Base-by-base conservation (phyloP, 2,888 invertebrate species). In the Drosophila merina region DNA sequence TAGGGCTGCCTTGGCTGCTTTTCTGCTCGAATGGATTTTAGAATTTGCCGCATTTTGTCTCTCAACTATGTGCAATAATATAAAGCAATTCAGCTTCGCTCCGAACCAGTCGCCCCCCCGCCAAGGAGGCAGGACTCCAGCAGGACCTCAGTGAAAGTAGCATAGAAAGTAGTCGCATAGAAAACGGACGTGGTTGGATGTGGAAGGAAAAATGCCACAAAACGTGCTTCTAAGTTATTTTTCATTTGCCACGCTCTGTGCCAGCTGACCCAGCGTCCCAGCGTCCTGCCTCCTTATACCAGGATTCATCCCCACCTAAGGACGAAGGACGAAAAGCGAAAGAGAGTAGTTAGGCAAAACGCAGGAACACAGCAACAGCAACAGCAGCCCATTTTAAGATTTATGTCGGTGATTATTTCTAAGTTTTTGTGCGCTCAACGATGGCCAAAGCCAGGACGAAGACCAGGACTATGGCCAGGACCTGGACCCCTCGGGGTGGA, bases 331-430 rank as follows among this genome's bases (percentile, higher is more conserved):
- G 20, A 62, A 20, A 14, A 8, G 40, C 40, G 20, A 42, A 20
- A 42, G 42, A 57, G 48, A 73, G 69, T 68, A 74, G 72, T 74
- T 74, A 74, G 70, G 70, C 74, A 48, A 56, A 69, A 52, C 14
- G 59, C 55, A 55, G n/a, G 12, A 28, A 28, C 56, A 54, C 30
- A 36, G 47, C 30, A 28, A 7, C 47, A 33, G 36, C 51, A 42
- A 45, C 49, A 49, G 70, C 66, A 73, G 64, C 73, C 72, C 81
- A 88, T 89, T 89, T 88, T 88, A 89, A 89, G 89, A 89, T 89
- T 90, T 89, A 89, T 90, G 89, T 89, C 83, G 90, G 90, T 89
- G 89, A 90, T 89, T 90, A 89, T 89, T 89, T 89, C 90, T 89
- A 89, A 89, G 89, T 89, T 89, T 89, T 89, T 84, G 88, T 86